Evolutionary conservation across 2,888 invertebrate species (phyloP), one percentile per base, ranked within the genome.

Genomic region (Erpobdella octoculata): DNA sequence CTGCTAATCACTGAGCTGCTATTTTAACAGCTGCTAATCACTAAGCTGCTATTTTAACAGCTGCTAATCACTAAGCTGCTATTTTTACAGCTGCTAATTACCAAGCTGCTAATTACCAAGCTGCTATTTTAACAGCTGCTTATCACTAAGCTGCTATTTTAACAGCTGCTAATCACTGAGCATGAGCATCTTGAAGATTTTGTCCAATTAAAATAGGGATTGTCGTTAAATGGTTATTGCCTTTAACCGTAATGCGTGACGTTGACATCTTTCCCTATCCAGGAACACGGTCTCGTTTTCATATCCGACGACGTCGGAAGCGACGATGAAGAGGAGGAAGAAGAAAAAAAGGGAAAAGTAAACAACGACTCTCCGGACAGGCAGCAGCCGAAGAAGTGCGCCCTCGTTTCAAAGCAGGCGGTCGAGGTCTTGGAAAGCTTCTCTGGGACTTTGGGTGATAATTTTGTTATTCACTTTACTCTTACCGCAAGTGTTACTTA

Each of bases 211-310:
- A n/a, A n/a, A n/a, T n/a, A n/a, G n/a, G n/a, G n/a, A n/a, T n/a
- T n/a, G n/a, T n/a, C n/a, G n/a, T n/a, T n/a, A n/a, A n/a, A n/a
- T n/a, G n/a, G n/a, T n/a, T n/a, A n/a, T n/a, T n/a, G n/a, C n/a
- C n/a, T n/a, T n/a, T n/a, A n/a, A n/a, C n/a, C n/a, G n/a, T n/a
- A n/a, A n/a, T n/a, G n/a, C n/a, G n/a, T n/a, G 46, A 15, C 46
- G 46, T 41, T n/a, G 46, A 15, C 46, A 41, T 41, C 46, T 58
- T 69, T 12, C 61, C 37, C 18, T 28, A 25, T 53, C 25, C 68
- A 75, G 75, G 71, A 75, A 28, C 75, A 74, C 41, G 74, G 74
- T 37, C 48, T 75, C 28, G 72, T 75, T 53, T 75, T 75, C 46
- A 71, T 75, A 37, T 64, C 70, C 15, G 75, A 75, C 62, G 75